Evolutionary conservation across 2,113 vertebrate genomes (phyloP).

Genomic region (Cebus imitator): DNA sequence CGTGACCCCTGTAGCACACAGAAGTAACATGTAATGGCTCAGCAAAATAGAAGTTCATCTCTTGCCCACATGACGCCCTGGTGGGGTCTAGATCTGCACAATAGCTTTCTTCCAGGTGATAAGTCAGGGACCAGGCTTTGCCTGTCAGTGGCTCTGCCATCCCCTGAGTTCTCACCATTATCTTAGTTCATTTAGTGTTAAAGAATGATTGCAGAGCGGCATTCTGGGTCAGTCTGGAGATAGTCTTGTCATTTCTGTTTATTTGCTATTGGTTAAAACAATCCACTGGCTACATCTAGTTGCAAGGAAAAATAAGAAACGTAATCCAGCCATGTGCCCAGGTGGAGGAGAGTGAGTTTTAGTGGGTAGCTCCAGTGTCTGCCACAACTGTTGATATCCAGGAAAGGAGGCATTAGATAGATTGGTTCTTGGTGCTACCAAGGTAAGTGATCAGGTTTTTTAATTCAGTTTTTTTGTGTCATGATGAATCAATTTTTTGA

Average conservation of each 20-base stretch:
- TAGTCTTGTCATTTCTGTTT: neutral
- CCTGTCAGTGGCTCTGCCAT: neutral
- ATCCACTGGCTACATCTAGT: accelerated
- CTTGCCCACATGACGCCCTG: neutral
- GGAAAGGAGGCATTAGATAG: neutral
- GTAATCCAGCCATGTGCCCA: neutral
- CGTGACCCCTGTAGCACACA: neutral
- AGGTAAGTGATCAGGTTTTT: conserved; percentile 7
- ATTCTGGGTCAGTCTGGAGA: neutral
- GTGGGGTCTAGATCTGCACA: neutral
- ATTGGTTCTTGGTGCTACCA: neutral
- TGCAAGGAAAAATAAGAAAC: neutral
- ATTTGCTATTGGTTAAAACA: neutral
- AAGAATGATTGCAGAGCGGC: neutral
- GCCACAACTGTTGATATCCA: neutral
- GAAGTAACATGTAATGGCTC: neutral
- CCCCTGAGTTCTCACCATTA: neutral
- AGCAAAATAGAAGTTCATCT: neutral
- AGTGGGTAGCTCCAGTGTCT: neutral
- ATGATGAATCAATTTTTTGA: neutral
- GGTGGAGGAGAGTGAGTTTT: neutral
- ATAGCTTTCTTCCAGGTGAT: neutral
- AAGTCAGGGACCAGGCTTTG: neutral
- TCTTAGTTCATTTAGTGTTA: neutral
- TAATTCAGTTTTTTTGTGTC: neutral